A percentile compares a stretch with the other conserved stretches of the same genome.
These are phyloP conservation scores for Habroteleia sp. DNA, from an alignment of 2,888 invertebrate genomes.

Conservation along the genomic window DNA sequence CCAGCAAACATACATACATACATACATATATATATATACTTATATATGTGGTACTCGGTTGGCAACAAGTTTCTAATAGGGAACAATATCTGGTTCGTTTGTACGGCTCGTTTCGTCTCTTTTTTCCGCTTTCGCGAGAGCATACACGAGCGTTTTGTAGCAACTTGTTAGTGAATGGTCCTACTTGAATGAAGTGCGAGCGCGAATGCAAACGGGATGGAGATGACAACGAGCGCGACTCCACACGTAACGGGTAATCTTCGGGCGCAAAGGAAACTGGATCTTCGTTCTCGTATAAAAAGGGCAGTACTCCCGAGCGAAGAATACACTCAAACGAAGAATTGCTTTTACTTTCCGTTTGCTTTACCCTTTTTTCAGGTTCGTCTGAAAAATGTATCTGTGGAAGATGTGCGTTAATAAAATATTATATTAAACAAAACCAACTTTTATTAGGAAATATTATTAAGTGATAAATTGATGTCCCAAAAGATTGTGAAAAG, in stretches of 20 bases:
- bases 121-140: constrained; percentile 38
- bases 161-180: constrained; percentile 60
- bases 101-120: constrained; percentile 20
- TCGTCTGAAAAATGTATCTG: too few species aligned
- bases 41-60: constrained; percentile 13
- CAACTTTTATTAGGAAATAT: too few species aligned
- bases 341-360: constrained; percentile 16
- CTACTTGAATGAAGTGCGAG: constrained; percentile 47
- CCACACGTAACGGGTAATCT: constrained; percentile 50
- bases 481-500: too few species aligned
- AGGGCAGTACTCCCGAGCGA: constrained; percentile 18
- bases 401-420: too few species aligned
- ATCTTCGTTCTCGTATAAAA: constrained; percentile 40
- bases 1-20: too few species aligned
- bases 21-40: too few species aligned
- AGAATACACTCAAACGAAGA: constrained; percentile 19
- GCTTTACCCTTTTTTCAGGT: not conserved
- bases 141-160: constrained; percentile 39
- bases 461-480: too few species aligned
- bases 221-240: constrained; percentile 48
- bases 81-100: constrained; percentile 51
- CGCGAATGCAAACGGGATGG: constrained; percentile 47
- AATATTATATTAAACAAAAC: too few species aligned
- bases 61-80: constrained; percentile 43
- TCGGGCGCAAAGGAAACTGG: constrained; percentile 31